Percentiles rank a stretch among this genome's conserved stretches.
phyloP scores from a whole-genome alignment of 2,888 invertebrate species.

The Phortica okadai region DNA sequence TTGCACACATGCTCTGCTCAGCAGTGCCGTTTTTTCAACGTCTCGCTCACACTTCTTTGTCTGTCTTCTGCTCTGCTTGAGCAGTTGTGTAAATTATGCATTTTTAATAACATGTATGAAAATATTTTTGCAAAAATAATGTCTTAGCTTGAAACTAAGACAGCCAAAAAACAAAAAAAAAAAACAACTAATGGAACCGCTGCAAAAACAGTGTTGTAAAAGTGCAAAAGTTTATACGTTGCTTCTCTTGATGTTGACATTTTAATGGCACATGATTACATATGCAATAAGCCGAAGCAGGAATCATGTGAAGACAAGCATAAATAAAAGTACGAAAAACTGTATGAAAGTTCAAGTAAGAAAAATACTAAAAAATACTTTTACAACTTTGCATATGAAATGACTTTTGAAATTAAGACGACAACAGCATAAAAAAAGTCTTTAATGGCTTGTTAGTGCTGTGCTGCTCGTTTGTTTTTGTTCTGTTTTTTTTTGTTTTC shows the following conservation, averaged over 20 bases:
- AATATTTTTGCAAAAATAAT: neutral
- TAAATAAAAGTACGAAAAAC: neutral
- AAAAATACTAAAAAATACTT: neutral
- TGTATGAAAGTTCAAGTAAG: neutral
- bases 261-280: neutral
- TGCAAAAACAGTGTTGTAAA: neutral
- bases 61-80: neutral
- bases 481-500: too few species aligned
- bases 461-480: neutral
- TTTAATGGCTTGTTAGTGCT: neutral
- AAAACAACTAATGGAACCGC: neutral
- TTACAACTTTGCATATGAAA: neutral
- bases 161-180: neutral
- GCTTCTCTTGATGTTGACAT: neutral
- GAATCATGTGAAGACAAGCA: neutral
- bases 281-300: neutral
- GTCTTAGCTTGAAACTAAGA: too few species aligned
- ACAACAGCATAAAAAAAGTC: neutral
- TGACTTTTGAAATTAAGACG: neutral
- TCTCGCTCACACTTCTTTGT: neutral
- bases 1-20: too few species aligned
- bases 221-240: too few species aligned
- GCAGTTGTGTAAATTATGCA: constrained; percentile 7
- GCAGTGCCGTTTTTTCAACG: neutral
- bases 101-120: neutral